A percentile compares a stretch with the other conserved stretches of the same genome.
Conservation (phyloP, 2,888 invertebrate species). For the Selenia dentaria region DNA sequence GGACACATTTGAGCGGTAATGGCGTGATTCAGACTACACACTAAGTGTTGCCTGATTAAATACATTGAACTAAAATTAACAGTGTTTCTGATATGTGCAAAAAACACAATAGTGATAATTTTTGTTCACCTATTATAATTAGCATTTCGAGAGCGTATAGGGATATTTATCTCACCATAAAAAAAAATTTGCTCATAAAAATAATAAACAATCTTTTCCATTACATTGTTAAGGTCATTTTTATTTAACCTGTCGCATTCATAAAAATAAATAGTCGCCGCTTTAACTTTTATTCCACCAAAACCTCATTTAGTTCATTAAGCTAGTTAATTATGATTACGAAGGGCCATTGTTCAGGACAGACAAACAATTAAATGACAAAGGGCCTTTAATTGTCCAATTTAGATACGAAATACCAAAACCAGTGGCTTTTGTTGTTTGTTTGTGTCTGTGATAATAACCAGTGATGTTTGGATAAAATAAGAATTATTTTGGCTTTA, state of each 20-base stretch:
- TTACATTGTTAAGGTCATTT: neutral
- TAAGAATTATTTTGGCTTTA: neutral
- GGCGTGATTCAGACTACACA: too few species aligned
- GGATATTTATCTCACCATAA: too few species aligned
- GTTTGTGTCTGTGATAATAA: constrained; percentile 33
- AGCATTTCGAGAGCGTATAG: too few species aligned
- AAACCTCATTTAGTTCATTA: constrained; percentile 46
- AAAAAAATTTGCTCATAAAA: too few species aligned
- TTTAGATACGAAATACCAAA: constrained; percentile 53
- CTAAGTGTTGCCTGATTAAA: too few species aligned
- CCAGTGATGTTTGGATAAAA: constrained; percentile 24
- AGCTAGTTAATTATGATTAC: constrained; percentile 54
- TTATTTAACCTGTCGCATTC: neutral
- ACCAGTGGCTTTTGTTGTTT: constrained; percentile 37
- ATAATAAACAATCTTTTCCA: too few species aligned
- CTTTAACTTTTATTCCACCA: constrained; percentile 27
- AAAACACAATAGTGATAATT: too few species aligned
- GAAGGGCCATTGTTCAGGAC: constrained; percentile 45
- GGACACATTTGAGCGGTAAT: too few species aligned
- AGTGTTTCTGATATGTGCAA: too few species aligned
- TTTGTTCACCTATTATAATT: too few species aligned
- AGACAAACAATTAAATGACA: constrained; percentile 62
- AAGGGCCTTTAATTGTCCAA: constrained; percentile 59
- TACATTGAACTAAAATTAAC: too few species aligned
- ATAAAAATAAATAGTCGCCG: constrained; percentile 3